These are phyloP conservation scores for Poecile montanus DNA, from an alignment of 2,797 vertebrate genomes.

Conservation along the genomic window DNA sequence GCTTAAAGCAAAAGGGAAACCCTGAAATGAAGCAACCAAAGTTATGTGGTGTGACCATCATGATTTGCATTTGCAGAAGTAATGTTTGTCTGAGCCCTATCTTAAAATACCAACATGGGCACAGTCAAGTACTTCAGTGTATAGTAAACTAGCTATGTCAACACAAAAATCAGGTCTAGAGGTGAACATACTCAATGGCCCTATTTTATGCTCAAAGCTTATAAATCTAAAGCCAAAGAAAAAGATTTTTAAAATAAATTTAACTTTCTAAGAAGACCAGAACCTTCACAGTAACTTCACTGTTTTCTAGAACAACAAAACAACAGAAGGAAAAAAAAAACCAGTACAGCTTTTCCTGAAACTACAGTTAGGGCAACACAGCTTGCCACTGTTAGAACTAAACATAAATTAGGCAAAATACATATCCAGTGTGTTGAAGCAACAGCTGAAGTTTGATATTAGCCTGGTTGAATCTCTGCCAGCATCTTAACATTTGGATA, in stretches of 20 bases:
- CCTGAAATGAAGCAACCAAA: neutral
- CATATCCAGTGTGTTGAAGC: neutral
- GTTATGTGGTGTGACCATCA: neutral
- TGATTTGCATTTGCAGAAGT: neutral
- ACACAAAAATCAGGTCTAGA: neutral
- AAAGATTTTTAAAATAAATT: neutral
- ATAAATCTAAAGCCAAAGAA: neutral
- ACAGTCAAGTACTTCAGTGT: neutral
- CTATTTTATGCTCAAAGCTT: neutral
- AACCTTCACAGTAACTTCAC: neutral
- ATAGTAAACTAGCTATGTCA: neutral
- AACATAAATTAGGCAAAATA: neutral
- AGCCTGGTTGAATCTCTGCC: neutral
- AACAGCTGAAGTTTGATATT: slow-evolving; percentile 24
- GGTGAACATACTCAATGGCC: neutral
- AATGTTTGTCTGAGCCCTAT: neutral
- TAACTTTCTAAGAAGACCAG: neutral
- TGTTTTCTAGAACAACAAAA: neutral
- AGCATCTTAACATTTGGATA: neutral
- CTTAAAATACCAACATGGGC: neutral
- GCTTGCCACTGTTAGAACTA: neutral
- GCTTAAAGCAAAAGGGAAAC: neutral
- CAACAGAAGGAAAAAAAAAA: neutral
- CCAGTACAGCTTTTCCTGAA: neutral
- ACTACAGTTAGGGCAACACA: neutral